Base-by-base conservation (phyloP, 2,888 invertebrate species). In the Syrphus vitripennis region DNA sequence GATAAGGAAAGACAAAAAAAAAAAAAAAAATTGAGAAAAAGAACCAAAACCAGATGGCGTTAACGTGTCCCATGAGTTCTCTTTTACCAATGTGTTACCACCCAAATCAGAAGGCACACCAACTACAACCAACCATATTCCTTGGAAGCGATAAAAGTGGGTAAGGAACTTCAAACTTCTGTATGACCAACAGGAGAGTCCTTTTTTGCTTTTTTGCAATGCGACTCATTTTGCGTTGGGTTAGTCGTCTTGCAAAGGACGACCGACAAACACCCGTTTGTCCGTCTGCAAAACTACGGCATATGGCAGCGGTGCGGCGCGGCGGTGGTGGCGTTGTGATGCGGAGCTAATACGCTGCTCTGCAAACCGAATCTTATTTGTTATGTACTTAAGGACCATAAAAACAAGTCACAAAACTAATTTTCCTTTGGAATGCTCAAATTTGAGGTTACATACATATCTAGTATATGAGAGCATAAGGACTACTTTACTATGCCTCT, bases 371-470 rank as follows among this genome's bases (percentile, higher is more conserved):
- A 86, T 87, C 80, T 83, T 83, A 83, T 87, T 87, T 83, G 83
- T 83, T 87, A 79, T 87, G 87, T 87, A 87, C 87, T 87, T 83
- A 87, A 83, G 87, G 74, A 87, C 82, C 87, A 87, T 86, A 82
- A 86, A 86, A 86, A 86, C 86, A 86, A 86, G 86, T 70, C 86
- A 82, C 82, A 78, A 77, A 86, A 86, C 86, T 86, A 72, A 78
- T 86, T 86, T 82, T 82, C 69, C 77, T 82, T 82, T 57, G 77
- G 74, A 82, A 82, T 82, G 74, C 70, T 86, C 82, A 78, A 74
- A 77, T 86, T 82, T 78, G 72, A 70, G 82, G 86, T 78, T 78
- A 86, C 86, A 67, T 21, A 31, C 4, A 19, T 14, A 21, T 45
- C 4, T 14, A 34, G 24, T 81, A 80, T 71, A n/a, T 31, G 26